Percentiles rank a stretch among this genome's conserved stretches.
Conservation (phyloP, 2,113 vertebrate genomes). For the Mormyrus lacerda region DNA sequence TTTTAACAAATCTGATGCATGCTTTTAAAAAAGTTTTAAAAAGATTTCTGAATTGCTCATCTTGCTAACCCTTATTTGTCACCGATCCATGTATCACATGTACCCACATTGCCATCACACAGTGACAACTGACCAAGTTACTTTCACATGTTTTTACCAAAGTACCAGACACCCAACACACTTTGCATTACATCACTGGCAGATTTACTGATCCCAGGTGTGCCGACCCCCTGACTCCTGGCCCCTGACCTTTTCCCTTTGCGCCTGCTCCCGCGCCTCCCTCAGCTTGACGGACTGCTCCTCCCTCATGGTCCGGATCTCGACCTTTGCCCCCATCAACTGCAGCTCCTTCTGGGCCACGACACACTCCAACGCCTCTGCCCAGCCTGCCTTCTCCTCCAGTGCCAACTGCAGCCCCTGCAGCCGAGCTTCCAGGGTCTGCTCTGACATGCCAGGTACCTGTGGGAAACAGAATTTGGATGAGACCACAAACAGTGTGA, state of each 20-base stretch:
- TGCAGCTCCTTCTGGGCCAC: conserved; percentile 59
- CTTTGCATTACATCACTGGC: neutral
- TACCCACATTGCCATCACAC: neutral
- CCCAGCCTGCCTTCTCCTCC: conserved; percentile 32
- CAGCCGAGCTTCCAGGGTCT: conserved; percentile 30
- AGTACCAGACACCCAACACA: neutral
- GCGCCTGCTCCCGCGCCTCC: conserved; percentile 32
- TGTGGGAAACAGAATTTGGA: neutral
- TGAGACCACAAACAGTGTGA: neutral
- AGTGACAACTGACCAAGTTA: neutral
- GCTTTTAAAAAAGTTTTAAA: neutral
- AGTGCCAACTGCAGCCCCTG: conserved; percentile 37
- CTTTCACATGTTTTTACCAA: neutral
- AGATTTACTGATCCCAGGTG: neutral
- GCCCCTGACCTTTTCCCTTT: conserved; percentile 34
- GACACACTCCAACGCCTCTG: conserved; percentile 45
- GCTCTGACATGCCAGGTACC: neutral
- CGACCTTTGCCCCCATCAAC: conserved; percentile 38
- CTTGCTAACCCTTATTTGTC: neutral
- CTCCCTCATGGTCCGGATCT: conserved; percentile 36
- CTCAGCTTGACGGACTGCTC: conserved; percentile 35
- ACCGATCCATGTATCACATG: neutral
- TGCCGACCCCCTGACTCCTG: neutral
- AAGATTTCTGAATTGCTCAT: neutral
- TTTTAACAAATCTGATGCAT: neutral